Evolutionary conservation across 2,797 vertebrate species (phyloP).

Genomic region (Tarsius wallacei): DNA sequence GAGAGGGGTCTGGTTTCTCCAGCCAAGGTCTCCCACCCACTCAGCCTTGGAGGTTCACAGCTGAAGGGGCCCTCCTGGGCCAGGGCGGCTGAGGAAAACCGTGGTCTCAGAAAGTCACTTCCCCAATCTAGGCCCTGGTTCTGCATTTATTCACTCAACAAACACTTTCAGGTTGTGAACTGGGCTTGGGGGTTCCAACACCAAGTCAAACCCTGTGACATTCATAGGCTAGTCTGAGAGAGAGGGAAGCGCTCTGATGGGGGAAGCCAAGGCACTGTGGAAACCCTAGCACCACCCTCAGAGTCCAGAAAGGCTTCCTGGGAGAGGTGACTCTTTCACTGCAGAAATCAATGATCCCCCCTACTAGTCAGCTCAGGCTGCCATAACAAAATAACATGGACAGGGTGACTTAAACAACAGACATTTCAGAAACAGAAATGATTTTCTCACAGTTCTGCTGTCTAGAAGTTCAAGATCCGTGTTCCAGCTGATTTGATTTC

Average conservation of each 20-base stretch:
- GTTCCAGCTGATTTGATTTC: no score
- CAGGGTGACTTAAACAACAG: neutral
- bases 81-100: neutral
- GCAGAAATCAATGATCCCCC: neutral
- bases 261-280: neutral
- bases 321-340: neutral
- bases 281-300: neutral
- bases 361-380: neutral
- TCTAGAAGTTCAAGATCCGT: no score
- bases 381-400: neutral
- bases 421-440: neutral
- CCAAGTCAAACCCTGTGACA: neutral
- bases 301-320: slow-evolving; percentile 47
- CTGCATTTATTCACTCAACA: neutral
- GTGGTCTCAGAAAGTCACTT: neutral
- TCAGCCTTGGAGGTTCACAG: neutral
- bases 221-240: neutral
- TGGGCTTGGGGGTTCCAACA: neutral
- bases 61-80: neutral
- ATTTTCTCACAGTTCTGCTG: neutral
- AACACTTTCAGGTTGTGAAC: neutral
- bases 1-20: neutral
- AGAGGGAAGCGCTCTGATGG: neutral
- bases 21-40: neutral
- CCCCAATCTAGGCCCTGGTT: neutral